Evolutionary conservation across 2,113 vertebrate genomes (phyloP), one percentile per base, ranked within the genome.

Genomic region (Trinectes maculatus): DNA sequence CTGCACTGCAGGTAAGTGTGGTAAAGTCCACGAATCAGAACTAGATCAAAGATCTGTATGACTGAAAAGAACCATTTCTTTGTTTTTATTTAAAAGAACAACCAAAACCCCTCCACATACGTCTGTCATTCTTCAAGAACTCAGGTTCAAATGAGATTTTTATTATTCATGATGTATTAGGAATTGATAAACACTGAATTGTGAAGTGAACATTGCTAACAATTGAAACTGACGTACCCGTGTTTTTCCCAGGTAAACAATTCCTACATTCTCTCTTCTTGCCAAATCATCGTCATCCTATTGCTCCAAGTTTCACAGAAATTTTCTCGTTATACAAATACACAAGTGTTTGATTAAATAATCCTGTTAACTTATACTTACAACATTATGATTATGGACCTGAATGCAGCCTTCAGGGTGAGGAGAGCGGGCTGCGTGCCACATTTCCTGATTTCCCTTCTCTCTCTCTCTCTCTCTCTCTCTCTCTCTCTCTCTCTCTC

Each of bases 31-130:
- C 18, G 16, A 25, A 40, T 21, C 40, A 33, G n/a, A 25, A 34
- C 21, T 28, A 11, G 28, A 63, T 64, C 36, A 64, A 54, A 59
- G 42, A 11, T 42, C 25, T 5, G n/a, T 16, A 16, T 10, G 1
- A 3, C 31, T 63, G 21, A 16, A 34, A 34, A 40, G n/a, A 59
- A 25, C 21, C 15, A n/a, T n/a, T n/a, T n/a, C n/a, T n/a, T n/a
- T 54, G 33, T 29, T 58, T 13, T 51, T 13, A 65, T 34, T 37
- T 8, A 59, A n/a, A n/a, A 40, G 22, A 51, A 31, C 7, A 43
- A 56, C 4, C 3, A 6, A 34, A 71, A 75, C 66, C 48, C 36
- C 25, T 34, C 39, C 18, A 52, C 61, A 36, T 33, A 34, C 19
- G 7, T 37, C 36, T 21, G 59, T 65, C 60, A 60, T 36, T 54